phyloP scores from a whole-genome alignment of 2,797 vertebrate genomes.

The Pantherophis vulpinus region DNA sequence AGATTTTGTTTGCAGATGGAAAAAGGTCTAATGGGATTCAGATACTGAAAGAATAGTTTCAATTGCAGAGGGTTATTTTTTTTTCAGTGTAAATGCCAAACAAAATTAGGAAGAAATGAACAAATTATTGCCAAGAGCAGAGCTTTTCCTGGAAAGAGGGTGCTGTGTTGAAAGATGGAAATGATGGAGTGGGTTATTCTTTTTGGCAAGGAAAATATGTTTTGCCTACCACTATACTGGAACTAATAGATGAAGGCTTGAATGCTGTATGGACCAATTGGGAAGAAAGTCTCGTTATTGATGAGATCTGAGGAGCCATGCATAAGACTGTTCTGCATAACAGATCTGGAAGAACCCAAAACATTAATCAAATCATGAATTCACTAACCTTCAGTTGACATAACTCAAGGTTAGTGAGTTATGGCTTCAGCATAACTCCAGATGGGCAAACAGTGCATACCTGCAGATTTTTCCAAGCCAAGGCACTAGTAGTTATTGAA shows the following conservation, averaged over 20 bases:
- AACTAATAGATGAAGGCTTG: neutral
- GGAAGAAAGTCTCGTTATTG: neutral
- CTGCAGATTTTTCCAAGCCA: neutral
- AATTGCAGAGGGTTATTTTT: neutral
- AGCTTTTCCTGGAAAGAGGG: neutral
- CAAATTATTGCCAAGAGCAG: neutral
- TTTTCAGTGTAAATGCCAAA: slow-evolving; percentile 7
- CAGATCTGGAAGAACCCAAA: neutral
- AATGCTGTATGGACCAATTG: neutral
- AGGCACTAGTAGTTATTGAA: neutral
- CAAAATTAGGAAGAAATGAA: slow-evolving; percentile 15
- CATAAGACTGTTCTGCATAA: neutral
- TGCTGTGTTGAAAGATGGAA: neutral
- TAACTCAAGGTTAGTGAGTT: neutral
- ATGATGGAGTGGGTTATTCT: neutral
- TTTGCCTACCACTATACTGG: neutral
- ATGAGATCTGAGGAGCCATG: neutral
- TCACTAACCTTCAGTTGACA: neutral
- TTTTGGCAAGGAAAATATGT: neutral
- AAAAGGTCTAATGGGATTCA: slow-evolving; percentile 11
- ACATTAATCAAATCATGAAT: neutral
- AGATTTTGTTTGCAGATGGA: slow-evolving; percentile 19
- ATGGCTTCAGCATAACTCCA: neutral
- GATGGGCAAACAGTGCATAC: neutral
- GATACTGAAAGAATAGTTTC: slow-evolving; percentile 10